Evolutionary conservation across 2,113 vertebrate genomes (phyloP).

Genomic region (Heloderma charlesbogerti): DNA sequence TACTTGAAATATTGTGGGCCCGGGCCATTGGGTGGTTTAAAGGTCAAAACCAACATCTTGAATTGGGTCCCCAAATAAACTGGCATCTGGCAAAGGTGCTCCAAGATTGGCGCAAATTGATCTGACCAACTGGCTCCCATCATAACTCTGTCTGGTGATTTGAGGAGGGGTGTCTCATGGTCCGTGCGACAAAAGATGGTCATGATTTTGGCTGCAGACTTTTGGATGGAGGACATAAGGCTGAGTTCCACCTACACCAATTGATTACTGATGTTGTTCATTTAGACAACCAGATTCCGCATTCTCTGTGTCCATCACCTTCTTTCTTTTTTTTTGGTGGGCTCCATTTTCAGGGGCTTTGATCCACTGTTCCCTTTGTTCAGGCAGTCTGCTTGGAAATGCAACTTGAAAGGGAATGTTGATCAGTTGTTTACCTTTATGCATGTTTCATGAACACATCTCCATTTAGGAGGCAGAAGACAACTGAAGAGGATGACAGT

Average conservation of each 20-base stretch:
- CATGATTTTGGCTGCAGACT: not conserved
- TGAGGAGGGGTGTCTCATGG: not conserved
- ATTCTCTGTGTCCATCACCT: not conserved
- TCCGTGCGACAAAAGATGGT: not conserved
- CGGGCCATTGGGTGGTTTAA: too few species aligned
- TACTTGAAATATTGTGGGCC: too few species aligned
- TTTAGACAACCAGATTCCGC: constrained; percentile 22
- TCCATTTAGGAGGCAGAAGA: constrained; percentile 34
- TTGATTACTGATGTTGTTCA: constrained; percentile 6
- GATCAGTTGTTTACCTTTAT: not conserved
- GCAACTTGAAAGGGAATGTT: not conserved
- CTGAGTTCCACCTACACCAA: too few species aligned
- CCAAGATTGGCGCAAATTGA: not conserved
- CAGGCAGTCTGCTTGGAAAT: constrained; percentile 33
- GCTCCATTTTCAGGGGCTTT: constrained; percentile 29
- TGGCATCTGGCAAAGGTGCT: not conserved
- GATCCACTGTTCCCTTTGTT: constrained; percentile 36
- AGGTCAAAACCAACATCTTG: too few species aligned
- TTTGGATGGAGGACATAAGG: not conserved
- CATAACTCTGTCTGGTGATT: not conserved
- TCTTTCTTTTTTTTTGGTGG: not conserved
- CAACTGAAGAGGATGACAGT: constrained; percentile 20
- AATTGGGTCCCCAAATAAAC: not conserved
- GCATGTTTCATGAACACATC: constrained; percentile 41
- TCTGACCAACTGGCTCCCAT: not conserved